Evolutionary conservation across 2,113 vertebrate genomes (phyloP), one percentile per base, ranked within the genome.

Genomic region (Sapayoa aenigma): DNA sequence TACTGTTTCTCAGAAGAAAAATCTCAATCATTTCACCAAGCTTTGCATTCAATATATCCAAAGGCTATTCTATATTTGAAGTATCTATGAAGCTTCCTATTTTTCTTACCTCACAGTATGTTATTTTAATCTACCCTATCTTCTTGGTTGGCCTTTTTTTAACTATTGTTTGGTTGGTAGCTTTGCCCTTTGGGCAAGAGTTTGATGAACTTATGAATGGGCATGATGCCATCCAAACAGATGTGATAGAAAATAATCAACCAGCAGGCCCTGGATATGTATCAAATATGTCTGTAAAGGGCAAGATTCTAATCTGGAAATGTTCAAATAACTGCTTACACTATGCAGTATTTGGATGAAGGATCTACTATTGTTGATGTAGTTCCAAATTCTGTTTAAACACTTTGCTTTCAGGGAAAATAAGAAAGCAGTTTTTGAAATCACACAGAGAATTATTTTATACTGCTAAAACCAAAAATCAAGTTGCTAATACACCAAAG

Each of bases 201-300:
- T 95, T 96, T 95, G 75, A 91, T 85, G 82, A 94, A 75, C 21
- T 85, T 74, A 22, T 80, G 62, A 93, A 71, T 41, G n/a, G 87
- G 92, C 91, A 93, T 35, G n/a, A 71, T 94, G 87, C 90, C 94
- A 91, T 94, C 21, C 55, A 95, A 91, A 88, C 94, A 96, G 91
- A 95, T 83, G 84, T 87, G 90, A 86, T n/a, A 62, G 84, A 90
- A 91, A 91, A 66, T 89, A 76, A 84, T 94, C 63, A 87, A 30
- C 50, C n/a, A 76, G 83, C 20, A 83, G 69, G 9, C 41, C 6
- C n/a, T 77, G 53, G 73, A 23, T 87, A 79, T 89, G 33, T 90
- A 80, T 90, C 74, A 87, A 58, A 80, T 46, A 41, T 74, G 16
- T 80, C 73, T 87, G 25, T 87, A 95, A 93, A 90, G n/a, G 46